These are phyloP conservation scores for Diadema setosum DNA, from an alignment of 35 echinoderm and acorn worm species.

Conservation along the genomic window DNA sequence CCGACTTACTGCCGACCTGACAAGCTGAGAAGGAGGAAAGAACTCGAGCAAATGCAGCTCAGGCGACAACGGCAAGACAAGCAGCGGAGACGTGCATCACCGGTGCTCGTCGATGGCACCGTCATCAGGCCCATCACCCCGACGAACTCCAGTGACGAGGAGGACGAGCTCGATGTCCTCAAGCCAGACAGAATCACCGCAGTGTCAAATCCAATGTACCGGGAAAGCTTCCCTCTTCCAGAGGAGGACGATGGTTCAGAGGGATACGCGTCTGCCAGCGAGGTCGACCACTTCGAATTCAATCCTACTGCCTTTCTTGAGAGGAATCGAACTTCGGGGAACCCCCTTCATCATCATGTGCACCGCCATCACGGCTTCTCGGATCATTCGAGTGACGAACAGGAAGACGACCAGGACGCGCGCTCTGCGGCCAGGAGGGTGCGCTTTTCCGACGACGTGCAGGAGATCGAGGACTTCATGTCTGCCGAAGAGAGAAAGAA, in stretches of 20 bases:
- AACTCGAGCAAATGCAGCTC: background rate
- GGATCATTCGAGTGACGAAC: background rate
- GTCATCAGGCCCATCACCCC: background rate
- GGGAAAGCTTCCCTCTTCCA: slow-evolving; percentile 68
- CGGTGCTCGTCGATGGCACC: background rate
- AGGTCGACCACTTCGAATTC: slow-evolving; percentile 79
- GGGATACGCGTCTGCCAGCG: slow-evolving; percentile 80
- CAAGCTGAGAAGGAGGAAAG: background rate
- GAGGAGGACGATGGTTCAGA: slow-evolving; percentile 88
- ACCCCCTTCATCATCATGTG: slow-evolving; percentile 28
- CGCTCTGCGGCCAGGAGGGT: slow-evolving; percentile 37
- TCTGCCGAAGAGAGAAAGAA: background rate
- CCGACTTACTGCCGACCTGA: background rate
- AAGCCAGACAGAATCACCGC: slow-evolving; percentile 4
- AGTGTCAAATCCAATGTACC: background rate
- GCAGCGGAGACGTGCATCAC: background rate
- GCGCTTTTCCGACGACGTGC: slow-evolving; percentile 85
- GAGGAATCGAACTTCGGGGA: slow-evolving; percentile 54
- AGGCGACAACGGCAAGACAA: background rate
- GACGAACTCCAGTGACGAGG: background rate
- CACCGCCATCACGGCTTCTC: slow-evolving; percentile 14
- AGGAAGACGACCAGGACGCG: background rate
- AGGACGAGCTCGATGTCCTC: background rate
- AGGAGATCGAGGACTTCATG: slow-evolving; percentile 33
- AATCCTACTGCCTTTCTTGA: slow-evolving; percentile 78